A percentile compares a stretch with the other conserved stretches of the same genome.
phyloP scores from a whole-genome alignment of 2,113 vertebrate species.

The Gopherus evgoodei region DNA sequence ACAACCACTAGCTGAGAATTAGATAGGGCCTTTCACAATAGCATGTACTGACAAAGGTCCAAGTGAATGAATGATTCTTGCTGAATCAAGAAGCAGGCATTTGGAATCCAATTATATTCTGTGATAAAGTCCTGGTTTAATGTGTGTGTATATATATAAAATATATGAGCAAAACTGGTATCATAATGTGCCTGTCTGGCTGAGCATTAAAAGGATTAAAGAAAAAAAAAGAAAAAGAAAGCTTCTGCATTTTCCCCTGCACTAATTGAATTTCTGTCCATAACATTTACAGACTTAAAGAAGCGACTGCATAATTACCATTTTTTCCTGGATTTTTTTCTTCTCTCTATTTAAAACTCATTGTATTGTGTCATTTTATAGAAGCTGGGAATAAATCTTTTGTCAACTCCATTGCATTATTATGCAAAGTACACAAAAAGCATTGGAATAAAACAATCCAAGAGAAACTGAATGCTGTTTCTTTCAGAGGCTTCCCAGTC shows the following conservation, averaged over 20 bases:
- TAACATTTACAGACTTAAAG: constrained; percentile 68
- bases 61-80: constrained; percentile 40
- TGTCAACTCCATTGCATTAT: constrained; percentile 74
- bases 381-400: constrained; percentile 75
- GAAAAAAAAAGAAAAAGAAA: constrained; percentile 28
- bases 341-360: constrained; percentile 66
- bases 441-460: constrained; percentile 21
- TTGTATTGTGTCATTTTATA: constrained; percentile 72
- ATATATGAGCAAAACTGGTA: background rate
- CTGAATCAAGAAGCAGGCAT: constrained; percentile 37
- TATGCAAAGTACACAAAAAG: constrained; percentile 74
- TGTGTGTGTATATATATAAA: background rate
- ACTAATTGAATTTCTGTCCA: constrained; percentile 72
- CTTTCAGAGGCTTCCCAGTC: constrained; percentile 30
- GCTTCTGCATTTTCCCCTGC: constrained; percentile 51
- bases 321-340: constrained; percentile 40
- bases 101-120: constrained; percentile 14
- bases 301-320: constrained; percentile 67
- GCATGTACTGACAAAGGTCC: background rate
- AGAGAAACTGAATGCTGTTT: background rate
- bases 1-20: background rate
- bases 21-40: background rate
- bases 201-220: constrained; percentile 55
- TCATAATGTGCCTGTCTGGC: background rate
- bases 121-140: constrained; percentile 14